A percentile compares a stretch with the other conserved stretches of the same genome.
Evolutionary conservation across 2,888 invertebrate genomes (phyloP).

Genomic region (Platypus cylindrus): DNA sequence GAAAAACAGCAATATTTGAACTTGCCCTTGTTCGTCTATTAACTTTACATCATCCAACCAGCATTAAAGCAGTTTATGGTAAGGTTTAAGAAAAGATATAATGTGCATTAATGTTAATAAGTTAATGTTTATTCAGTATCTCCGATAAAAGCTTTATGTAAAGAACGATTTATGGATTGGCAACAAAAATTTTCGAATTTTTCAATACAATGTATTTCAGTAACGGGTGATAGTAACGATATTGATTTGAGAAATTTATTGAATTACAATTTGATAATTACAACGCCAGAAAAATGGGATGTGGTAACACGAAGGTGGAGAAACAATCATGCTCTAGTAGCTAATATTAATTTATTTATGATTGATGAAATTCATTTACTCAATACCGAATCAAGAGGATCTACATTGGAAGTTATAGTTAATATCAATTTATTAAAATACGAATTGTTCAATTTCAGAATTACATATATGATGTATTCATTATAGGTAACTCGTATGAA

Average conservation of each 20-base stretch:
- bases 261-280: slow-evolving; percentile 51
- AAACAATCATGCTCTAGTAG: slow-evolving; percentile 50
- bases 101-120: background rate
- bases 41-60: slow-evolving; percentile 37
- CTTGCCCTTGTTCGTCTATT: slow-evolving; percentile 58
- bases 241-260: slow-evolving; percentile 40
- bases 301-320: slow-evolving; percentile 63
- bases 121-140: slow-evolving; percentile 46
- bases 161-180: slow-evolving; percentile 62
- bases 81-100: slow-evolving; percentile 27
- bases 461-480: background rate
- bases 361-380: slow-evolving; percentile 71
- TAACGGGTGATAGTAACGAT: slow-evolving; percentile 64
- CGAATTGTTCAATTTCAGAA: background rate
- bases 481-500: slow-evolving; percentile 54
- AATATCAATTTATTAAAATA: slow-evolving; percentile 22
- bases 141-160: slow-evolving; percentile 67
- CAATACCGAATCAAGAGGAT: slow-evolving; percentile 57
- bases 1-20: slow-evolving; percentile 75
- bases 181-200: slow-evolving; percentile 50
- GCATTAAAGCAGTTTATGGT: slow-evolving; percentile 65
- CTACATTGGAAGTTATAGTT: slow-evolving; percentile 66
- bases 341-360: slow-evolving; percentile 51
- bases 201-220: slow-evolving; percentile 51
- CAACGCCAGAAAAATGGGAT: slow-evolving; percentile 81